phyloP scores from a whole-genome alignment of 2,113 vertebrate species.

The Podarcis muralis region DNA sequence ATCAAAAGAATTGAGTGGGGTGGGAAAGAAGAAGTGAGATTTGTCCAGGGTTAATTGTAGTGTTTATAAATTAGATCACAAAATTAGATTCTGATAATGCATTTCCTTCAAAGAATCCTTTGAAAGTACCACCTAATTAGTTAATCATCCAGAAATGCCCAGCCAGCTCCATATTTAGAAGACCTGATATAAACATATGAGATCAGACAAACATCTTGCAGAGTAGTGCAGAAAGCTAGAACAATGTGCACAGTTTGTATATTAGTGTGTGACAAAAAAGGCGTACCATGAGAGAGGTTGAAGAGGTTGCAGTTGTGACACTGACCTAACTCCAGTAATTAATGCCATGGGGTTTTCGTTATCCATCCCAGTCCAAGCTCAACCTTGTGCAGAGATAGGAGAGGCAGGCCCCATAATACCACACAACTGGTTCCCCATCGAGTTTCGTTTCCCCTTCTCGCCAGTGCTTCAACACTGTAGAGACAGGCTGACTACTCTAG shows the following conservation, averaged over 20 bases:
- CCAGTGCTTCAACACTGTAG: neutral
- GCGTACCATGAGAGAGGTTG: too few relatives aligned
- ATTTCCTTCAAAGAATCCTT: neutral
- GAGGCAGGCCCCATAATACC: neutral
- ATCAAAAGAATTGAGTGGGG: neutral
- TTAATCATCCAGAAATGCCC: neutral
- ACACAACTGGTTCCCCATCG: too few relatives aligned
- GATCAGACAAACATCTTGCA: neutral
- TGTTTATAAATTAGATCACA: neutral
- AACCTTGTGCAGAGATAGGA: neutral
- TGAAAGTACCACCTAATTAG: neutral
- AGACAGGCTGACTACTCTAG: neutral
- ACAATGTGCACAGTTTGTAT: fast-evolving
- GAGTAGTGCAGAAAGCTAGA: fast-evolving
- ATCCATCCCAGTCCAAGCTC: too few relatives aligned
- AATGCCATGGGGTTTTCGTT: neutral
- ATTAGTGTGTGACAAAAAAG: too few relatives aligned
- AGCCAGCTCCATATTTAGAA: neutral
- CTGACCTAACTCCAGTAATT: neutral
- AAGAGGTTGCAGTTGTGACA: neutral
- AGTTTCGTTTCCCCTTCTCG: neutral
- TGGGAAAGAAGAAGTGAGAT: fast-evolving
- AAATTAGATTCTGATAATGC: neutral
- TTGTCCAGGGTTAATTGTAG: neutral
- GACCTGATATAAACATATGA: neutral